Conservation (phyloP, 2,113 vertebrate species). For the Anarrhichthys ocellatus region DNA sequence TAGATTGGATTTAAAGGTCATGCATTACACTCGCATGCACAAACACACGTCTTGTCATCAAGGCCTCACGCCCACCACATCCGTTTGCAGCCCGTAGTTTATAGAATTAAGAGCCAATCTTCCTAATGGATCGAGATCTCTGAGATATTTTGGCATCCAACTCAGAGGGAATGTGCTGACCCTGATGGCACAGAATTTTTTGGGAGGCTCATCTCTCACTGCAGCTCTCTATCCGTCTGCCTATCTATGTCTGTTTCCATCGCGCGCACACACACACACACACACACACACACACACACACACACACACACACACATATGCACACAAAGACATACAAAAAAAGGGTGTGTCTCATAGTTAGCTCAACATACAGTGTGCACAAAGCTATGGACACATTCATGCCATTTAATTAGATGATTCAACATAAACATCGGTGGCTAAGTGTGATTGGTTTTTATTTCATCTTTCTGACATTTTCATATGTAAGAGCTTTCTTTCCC, state of each 20-base stretch:
- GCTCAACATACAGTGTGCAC: conserved; percentile 5
- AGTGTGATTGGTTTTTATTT: conserved; percentile 18
- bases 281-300: conserved; percentile 22
- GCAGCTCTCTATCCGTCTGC: conserved; percentile 24
- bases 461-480: background rate
- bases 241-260: background rate
- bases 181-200: conserved; percentile 44
- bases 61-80: conserved; percentile 31
- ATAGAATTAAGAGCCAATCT: conserved; percentile 74
- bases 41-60: conserved; percentile 46
- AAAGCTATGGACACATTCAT: conserved; percentile 4
- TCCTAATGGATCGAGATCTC: conserved; percentile 70
- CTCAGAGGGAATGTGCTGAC: conserved; percentile 64
- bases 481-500: background rate
- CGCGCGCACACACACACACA: background rate
- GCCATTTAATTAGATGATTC: conserved; percentile 40
- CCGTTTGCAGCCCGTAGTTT: conserved; percentile 37
- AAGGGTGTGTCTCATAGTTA: conserved; percentile 53
- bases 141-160: conserved; percentile 56
- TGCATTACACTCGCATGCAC: conserved; percentile 15
- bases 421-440: conserved; percentile 4
- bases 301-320: background rate
- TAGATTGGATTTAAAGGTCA: conserved; percentile 77
- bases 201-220: conserved; percentile 41
- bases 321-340: conserved; percentile 23